Conservation (phyloP, 2,888 invertebrate species). For the Phyllotreta striolata region DNA sequence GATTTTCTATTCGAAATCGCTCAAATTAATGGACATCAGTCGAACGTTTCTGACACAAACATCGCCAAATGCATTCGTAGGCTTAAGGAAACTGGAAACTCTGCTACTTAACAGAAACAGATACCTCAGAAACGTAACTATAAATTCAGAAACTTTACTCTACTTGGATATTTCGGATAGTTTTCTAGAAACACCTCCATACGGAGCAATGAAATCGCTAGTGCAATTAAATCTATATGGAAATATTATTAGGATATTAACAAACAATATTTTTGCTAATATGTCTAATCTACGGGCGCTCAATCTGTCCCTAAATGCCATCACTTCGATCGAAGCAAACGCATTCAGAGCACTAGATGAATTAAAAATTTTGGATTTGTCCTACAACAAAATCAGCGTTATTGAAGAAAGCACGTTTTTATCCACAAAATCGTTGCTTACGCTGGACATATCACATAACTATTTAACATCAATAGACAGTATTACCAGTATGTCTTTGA, state of each 20-base stretch:
- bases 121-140: slow-evolving; percentile 60
- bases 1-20: slow-evolving; percentile 47
- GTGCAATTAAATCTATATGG: slow-evolving; percentile 67
- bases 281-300: slow-evolving; percentile 69
- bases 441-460: slow-evolving; percentile 72
- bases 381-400: slow-evolving; percentile 71
- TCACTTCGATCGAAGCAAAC: slow-evolving; percentile 67
- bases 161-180: slow-evolving; percentile 70
- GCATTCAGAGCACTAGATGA: slow-evolving; percentile 69
- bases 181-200: slow-evolving; percentile 67
- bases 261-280: slow-evolving; percentile 68
- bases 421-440: slow-evolving; percentile 67
- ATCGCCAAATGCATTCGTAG: slow-evolving; percentile 64
- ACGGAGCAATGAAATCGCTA: slow-evolving; percentile 70
- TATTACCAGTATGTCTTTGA: slow-evolving; percentile 67
- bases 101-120: slow-evolving; percentile 71
- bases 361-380: slow-evolving; percentile 71
- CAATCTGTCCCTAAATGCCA: slow-evolving; percentile 73
- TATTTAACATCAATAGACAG: slow-evolving; percentile 68
- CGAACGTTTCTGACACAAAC: slow-evolving; percentile 66
- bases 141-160: slow-evolving; percentile 65
- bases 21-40: slow-evolving; percentile 65
- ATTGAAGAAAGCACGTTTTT: slow-evolving; percentile 69
- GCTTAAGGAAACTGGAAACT: slow-evolving; percentile 67
- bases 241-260: slow-evolving; percentile 70